Base-by-base conservation (phyloP, 37 sponge, comb jelly and placozoan species). In the Dysidea cf. avara region DNA sequence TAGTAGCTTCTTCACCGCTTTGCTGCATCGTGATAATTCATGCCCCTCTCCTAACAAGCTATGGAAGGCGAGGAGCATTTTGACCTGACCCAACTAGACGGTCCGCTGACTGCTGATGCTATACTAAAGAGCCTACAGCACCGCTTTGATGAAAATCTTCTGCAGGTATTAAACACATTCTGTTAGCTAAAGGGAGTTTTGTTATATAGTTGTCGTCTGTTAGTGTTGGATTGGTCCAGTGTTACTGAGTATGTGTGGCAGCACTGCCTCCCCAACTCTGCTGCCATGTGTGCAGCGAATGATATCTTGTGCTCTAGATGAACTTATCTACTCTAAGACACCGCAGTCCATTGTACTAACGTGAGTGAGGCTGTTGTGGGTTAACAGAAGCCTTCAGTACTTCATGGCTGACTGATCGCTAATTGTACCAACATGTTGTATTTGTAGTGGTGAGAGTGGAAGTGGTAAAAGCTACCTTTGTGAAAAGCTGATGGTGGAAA, bases 221-320 rank as follows among this genome's bases (percentile, higher is more conserved):
- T 59, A 92, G 93, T 85, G 76, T 1, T 84, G 89, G 93, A 34
- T 92, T 20, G 93, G 93, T 38, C 85, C 78, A 6, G 66, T 83
- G 5, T 52, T 92, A 21, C 72, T 92, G 31, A 71, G 58, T 37
- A 33, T 87, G 2, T 88, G 36, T 24, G 24, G 68, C 16, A 51
- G 52, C 32, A 54, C 57, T 24, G 3, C 67, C 1, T 22, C 34
- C 16, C 3, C 55, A 14, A 33, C 47, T 17, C 55, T 53, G 6
- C 3, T 38, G n/a, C 60, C 61, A 2, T 18, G 24, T n/a, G 51
- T 83, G 37, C 39, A 55, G 47, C 56, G 40, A 20, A 57, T 84
- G 24, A 53, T 56, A 26, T 57, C 72, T 25, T 59, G 16, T 31
- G 16, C 65, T 29, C 17, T 66, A 0, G 60, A 52, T 12, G 86